Evolutionary conservation across 2,797 vertebrate genomes (phyloP).

Genomic region (Xenopus petersii): DNA sequence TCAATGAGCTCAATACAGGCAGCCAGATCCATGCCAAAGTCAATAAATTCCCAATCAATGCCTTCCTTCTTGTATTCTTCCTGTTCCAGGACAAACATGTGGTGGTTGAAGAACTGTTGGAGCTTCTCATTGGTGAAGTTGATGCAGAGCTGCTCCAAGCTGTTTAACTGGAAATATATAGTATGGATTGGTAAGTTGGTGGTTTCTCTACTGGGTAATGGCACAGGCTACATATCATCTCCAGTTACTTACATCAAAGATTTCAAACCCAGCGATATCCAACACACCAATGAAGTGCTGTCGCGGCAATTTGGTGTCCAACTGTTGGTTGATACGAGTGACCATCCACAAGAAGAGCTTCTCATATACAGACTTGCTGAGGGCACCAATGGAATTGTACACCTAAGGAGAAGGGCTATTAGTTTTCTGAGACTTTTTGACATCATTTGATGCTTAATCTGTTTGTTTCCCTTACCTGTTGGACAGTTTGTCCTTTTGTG

Average conservation of each 20-base stretch:
- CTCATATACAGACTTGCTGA: constrained; percentile 81
- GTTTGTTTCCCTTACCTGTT: constrained; percentile 69
- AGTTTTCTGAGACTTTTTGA: neutral
- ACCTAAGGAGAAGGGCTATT: constrained; percentile 63
- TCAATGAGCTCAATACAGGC: constrained; percentile 70
- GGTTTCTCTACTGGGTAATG: no score
- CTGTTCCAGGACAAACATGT: constrained; percentile 65
- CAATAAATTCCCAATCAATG: constrained; percentile 68
- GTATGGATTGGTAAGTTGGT: constrained; percentile 56
- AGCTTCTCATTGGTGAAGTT: constrained; percentile 85
- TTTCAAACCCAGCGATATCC: constrained; percentile 92
- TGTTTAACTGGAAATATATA: constrained; percentile 61
- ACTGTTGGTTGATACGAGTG: constrained; percentile 84
- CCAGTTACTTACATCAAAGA: constrained; percentile 80
- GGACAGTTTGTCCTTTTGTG: constrained; percentile 81
- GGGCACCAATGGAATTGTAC: constrained; percentile 76
- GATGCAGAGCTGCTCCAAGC: constrained; percentile 80
- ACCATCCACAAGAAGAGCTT: constrained; percentile 96
- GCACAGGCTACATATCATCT: no score
- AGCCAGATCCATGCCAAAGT: constrained; percentile 73
- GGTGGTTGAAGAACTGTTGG: constrained; percentile 86
- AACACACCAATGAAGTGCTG: constrained; percentile 85
- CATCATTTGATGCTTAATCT: constrained; percentile 50
- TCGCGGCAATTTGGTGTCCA: constrained; percentile 86
- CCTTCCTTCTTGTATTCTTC: constrained; percentile 73